These are phyloP conservation scores for Cosmopolites sordidus DNA, from an alignment of 2,888 invertebrate species.

Conservation along the genomic window DNA sequence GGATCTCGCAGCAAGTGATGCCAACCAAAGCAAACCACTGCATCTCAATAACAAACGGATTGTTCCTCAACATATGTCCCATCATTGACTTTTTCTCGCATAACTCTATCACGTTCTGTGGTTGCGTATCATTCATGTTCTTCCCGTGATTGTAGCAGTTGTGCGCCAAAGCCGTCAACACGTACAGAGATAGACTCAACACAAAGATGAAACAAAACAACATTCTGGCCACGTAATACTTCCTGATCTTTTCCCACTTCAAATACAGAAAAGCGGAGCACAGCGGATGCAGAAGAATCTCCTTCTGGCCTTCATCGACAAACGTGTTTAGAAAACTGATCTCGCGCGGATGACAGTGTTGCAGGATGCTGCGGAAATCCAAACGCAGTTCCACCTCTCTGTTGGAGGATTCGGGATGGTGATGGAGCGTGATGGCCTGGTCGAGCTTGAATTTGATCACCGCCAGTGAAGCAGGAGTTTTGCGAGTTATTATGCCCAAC, in stretches of 20 bases:
- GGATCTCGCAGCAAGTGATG: slow-evolving; percentile 73
- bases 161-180: slow-evolving; percentile 76
- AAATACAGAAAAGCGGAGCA: slow-evolving; percentile 84
- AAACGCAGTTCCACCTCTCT: slow-evolving; percentile 77
- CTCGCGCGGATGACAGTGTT: slow-evolving; percentile 79
- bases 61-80: slow-evolving; percentile 68
- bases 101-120: slow-evolving; percentile 67
- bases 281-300: slow-evolving; percentile 78
- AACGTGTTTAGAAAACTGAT: slow-evolving; percentile 83
- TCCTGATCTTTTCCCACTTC: slow-evolving; percentile 87
- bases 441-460: slow-evolving; percentile 80
- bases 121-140: slow-evolving; percentile 61
- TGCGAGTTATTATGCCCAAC: slow-evolving; percentile 77
- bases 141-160: slow-evolving; percentile 80
- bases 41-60: slow-evolving; percentile 74
- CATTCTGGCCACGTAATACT: slow-evolving; percentile 77
- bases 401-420: slow-evolving; percentile 71
- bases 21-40: slow-evolving; percentile 79
- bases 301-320: slow-evolving; percentile 84
- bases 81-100: slow-evolving; percentile 76
- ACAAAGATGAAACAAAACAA: slow-evolving; percentile 77
- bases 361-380: slow-evolving; percentile 76
- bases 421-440: slow-evolving; percentile 72
- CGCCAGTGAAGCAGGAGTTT: slow-evolving; percentile 79
- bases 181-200: slow-evolving; percentile 74